Conservation (phyloP, 1,140 invertebrate species). For the Monomorium pharaonis region DNA sequence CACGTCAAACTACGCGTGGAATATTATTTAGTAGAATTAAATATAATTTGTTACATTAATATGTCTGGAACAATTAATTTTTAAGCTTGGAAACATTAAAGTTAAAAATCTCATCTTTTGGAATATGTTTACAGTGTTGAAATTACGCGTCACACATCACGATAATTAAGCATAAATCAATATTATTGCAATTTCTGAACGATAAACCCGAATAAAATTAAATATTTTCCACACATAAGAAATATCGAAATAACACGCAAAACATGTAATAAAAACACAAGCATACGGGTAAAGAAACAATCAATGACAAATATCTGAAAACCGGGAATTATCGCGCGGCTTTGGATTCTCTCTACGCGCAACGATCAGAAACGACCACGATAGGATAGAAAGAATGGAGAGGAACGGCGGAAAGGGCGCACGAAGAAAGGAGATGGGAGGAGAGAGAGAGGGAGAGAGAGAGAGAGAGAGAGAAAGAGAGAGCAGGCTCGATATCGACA, state of each 20-base stretch:
- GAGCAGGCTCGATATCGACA: slow-evolving; percentile 75
- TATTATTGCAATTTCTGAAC: not conserved
- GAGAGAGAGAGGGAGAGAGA: too few relatives aligned
- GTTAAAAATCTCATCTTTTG: not conserved
- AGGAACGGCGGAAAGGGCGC: not conserved
- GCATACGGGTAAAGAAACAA: slow-evolving; percentile 60
- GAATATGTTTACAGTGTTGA: not conserved
- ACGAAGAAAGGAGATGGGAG: slow-evolving; percentile 25
- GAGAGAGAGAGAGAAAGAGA: slow-evolving; percentile 14
- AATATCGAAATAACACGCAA: not conserved
- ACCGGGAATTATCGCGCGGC: slow-evolving; percentile 72
- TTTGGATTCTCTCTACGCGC: slow-evolving; percentile 40
- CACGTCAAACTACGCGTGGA: not conserved
- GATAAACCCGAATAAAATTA: not conserved
- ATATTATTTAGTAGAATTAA: not conserved
- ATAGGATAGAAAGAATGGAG: slow-evolving; percentile 52
- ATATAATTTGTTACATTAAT: not conserved
- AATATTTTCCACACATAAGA: not conserved
- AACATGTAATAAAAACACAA: not conserved
- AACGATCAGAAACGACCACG: slow-evolving; percentile 50
- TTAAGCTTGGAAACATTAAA: not conserved
- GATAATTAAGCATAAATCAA: not conserved
- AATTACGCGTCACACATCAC: not conserved
- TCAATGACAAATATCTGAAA: slow-evolving; percentile 72
- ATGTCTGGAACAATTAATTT: not conserved